phyloP scores from a whole-genome alignment of 2,113 vertebrate species.

The Anoura caudifer region DNA sequence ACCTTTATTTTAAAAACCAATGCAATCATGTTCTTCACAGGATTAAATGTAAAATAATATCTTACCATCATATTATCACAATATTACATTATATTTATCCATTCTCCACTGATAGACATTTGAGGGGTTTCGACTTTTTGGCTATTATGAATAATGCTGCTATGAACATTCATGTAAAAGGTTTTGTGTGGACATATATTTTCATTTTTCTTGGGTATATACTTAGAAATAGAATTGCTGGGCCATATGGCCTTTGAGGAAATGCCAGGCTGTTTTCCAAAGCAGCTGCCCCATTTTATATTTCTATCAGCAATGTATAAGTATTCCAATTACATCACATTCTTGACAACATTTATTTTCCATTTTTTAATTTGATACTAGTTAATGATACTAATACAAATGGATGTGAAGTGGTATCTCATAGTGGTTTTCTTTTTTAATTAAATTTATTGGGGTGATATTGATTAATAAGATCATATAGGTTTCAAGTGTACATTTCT shows the following conservation, averaged over 20 bases:
- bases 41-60: conserved; percentile 4
- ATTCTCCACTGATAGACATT: background rate
- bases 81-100: background rate
- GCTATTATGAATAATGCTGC: background rate
- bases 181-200: background rate
- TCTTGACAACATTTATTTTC: background rate
- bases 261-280: background rate
- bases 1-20: background rate
- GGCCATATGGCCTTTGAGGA: background rate
- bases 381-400: background rate
- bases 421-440: background rate
- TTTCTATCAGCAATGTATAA: background rate
- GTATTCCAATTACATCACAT: background rate
- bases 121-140: background rate
- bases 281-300: background rate
- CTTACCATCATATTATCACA: background rate
- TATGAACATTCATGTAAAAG: background rate
- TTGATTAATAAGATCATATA: too few relatives aligned
- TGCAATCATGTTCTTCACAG: background rate
- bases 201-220: background rate
- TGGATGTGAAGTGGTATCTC: background rate
- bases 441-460: too few relatives aligned
- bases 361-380: background rate
- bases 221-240: background rate
- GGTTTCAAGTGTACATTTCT: too few relatives aligned